Conservation (phyloP, 2,113 vertebrate genomes). For the Alligator sinensis region DNA sequence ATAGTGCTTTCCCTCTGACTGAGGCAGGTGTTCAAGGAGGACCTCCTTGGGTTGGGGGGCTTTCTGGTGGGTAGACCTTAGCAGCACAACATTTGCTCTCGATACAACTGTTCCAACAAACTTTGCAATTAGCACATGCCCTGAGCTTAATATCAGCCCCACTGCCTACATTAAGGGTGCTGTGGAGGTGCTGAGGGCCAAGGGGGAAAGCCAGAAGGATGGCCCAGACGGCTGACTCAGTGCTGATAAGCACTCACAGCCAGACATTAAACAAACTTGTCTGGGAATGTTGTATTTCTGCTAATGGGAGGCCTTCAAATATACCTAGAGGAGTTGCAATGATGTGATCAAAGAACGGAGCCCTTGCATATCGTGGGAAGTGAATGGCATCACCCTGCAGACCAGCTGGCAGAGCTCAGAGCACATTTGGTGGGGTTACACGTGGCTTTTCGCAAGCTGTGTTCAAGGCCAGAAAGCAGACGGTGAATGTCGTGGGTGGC, state of each 20-base stretch:
- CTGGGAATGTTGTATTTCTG: background rate
- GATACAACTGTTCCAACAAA: background rate
- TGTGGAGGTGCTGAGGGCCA: background rate
- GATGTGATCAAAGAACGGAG: background rate
- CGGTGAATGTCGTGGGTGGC: rapidly evolving
- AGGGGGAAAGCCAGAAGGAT: background rate
- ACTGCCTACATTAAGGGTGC: rapidly evolving
- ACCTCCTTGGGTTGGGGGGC: background rate
- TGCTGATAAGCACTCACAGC: background rate
- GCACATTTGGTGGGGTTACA: background rate
- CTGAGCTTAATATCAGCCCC: background rate
- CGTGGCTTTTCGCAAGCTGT: too few species aligned
- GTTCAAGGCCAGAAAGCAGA: background rate
- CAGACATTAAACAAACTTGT: slow-evolving; percentile 8
- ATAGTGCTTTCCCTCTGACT: background rate
- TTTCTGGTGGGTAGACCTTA: background rate
- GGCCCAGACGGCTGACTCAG: slow-evolving; percentile 17
- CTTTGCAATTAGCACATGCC: background rate
- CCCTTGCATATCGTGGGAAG: background rate
- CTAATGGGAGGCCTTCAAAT: background rate
- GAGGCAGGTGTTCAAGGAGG: background rate
- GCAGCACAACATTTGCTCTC: background rate
- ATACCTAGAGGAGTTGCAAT: background rate
- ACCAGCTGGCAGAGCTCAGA: background rate
- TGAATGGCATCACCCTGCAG: background rate